Percentiles rank a stretch among this genome's conserved stretches.
Conservation (phyloP, 2,797 vertebrate species). For the Anniella stebbinsi region DNA sequence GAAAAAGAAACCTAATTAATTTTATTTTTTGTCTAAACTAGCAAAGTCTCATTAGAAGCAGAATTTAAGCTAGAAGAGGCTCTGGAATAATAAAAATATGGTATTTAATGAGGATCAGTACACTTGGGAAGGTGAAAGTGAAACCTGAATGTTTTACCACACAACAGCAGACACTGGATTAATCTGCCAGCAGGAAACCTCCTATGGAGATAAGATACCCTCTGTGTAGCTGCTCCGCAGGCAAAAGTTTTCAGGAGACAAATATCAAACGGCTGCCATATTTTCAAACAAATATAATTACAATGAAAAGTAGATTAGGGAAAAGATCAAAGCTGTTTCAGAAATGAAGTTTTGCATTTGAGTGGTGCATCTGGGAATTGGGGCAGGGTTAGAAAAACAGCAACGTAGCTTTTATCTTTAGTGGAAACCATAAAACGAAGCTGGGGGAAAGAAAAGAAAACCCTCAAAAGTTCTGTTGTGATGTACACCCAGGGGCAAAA, state of each 20-base stretch:
- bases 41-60: slow-evolving; percentile 67
- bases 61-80: slow-evolving; percentile 54
- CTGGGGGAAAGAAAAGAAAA: not conserved
- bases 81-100: slow-evolving; percentile 59
- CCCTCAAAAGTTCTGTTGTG: not conserved
- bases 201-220: slow-evolving; percentile 66
- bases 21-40: slow-evolving; percentile 72
- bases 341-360: slow-evolving; percentile 35
- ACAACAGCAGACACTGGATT: slow-evolving; percentile 65
- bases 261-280: slow-evolving; percentile 72
- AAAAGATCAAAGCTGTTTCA: slow-evolving; percentile 65
- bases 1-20: slow-evolving; percentile 74
- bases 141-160: slow-evolving; percentile 67
- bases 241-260: slow-evolving; percentile 62
- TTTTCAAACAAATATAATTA: slow-evolving; percentile 73
- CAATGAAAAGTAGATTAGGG: slow-evolving; percentile 68
- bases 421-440: not conserved
- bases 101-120: slow-evolving; percentile 62
- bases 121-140: slow-evolving; percentile 66
- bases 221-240: slow-evolving; percentile 55
- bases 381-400: slow-evolving; percentile 1
- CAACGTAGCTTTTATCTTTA: slow-evolving; percentile 19
- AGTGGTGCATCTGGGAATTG: slow-evolving; percentile 18
- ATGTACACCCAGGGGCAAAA: not conserved
- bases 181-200: slow-evolving; percentile 72